phyloP scores from a whole-genome alignment of 2,888 invertebrate genomes.

The Dryomyza anilis region DNA sequence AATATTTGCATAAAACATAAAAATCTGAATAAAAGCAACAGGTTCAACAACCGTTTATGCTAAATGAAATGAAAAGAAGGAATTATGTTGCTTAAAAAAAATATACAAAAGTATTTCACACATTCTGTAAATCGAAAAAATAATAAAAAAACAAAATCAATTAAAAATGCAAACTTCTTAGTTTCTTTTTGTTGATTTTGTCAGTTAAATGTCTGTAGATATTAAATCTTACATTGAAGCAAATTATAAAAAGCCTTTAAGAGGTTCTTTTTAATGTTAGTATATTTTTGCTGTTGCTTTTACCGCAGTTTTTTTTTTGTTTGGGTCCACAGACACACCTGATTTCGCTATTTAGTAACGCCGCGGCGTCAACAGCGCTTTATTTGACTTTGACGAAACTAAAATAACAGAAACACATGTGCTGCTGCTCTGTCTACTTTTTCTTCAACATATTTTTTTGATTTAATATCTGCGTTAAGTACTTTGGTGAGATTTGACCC shows the following conservation, averaged over 20 bases:
- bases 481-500: neutral
- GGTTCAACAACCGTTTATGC: no score
- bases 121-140: no score
- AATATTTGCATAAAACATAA: neutral
- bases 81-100: no score
- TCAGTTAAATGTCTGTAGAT: neutral
- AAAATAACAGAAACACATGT: neutral
- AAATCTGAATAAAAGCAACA: neutral
- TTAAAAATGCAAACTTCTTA: no score
- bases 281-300: no score
- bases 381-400: neutral
- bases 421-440: neutral
- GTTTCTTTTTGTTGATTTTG: neutral
- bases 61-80: no score
- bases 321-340: neutral
- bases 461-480: neutral
- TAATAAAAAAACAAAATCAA: no score
- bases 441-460: neutral
- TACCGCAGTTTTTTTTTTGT: neutral
- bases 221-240: neutral
- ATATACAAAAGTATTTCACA: no score
- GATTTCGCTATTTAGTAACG: neutral
- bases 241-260: no score
- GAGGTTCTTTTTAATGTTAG: no score
- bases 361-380: neutral